Conservation (phyloP, 2,113 vertebrate genomes). For the Pandion haliaetus region DNA sequence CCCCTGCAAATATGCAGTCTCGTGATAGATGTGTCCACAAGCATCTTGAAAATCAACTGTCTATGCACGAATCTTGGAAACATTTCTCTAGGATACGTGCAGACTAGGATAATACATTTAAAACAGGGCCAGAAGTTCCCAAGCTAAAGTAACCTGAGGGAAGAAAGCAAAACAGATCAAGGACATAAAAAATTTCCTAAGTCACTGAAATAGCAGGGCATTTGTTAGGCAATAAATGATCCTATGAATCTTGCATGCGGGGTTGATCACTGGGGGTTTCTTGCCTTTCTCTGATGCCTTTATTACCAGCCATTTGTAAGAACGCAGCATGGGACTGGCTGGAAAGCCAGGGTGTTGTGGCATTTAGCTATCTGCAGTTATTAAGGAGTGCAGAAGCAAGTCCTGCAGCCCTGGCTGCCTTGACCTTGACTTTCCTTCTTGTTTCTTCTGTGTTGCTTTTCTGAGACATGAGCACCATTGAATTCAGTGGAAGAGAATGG, state of each 20-base stretch:
- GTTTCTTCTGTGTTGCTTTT: neutral
- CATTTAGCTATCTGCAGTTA: no score
- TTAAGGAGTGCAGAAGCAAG: neutral
- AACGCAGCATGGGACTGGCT: neutral
- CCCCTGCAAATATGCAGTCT: neutral
- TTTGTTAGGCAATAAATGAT: neutral
- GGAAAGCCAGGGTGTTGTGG: neutral
- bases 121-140: neutral
- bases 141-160: neutral
- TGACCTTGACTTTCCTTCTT: neutral
- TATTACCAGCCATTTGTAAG: neutral
- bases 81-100: rapidly evolving
- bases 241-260: neutral
- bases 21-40: neutral
- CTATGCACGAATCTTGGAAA: neutral
- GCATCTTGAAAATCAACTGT: neutral
- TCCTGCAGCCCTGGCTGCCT: neutral
- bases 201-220: neutral
- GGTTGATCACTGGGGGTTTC: neutral
- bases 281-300: neutral
- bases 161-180: neutral
- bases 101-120: neutral
- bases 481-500: neutral
- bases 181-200: neutral
- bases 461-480: neutral